These are phyloP conservation scores for Pogonophryne albipinna DNA, from an alignment of 2,797 vertebrate genomes.

Conservation along the genomic window DNA sequence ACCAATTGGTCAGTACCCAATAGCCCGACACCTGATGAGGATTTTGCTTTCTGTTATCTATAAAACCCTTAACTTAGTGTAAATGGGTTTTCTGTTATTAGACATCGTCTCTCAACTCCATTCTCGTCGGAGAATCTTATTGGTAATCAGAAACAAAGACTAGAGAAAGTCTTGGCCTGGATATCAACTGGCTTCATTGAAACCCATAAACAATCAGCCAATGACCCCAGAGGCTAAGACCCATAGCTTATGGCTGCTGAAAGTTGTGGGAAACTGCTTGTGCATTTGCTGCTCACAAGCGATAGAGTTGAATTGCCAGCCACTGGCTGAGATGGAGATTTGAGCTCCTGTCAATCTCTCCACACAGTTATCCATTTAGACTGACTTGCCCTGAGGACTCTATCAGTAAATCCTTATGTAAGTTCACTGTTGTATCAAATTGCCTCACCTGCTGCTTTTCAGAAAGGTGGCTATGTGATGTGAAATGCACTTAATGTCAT, in stretches of 20 bases:
- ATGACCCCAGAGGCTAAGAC: no score
- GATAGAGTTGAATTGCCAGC: conserved; percentile 21
- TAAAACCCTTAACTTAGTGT: no score
- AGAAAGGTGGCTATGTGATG: conserved; percentile 25
- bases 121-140: no score
- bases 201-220: no score
- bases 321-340: conserved; percentile 33
- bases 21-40: no score
- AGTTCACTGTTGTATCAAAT: neutral
- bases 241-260: neutral
- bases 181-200: no score
- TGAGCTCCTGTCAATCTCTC: conserved; percentile 35
- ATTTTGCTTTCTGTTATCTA: no score
- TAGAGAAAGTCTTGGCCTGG: no score
- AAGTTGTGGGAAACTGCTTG: conserved; percentile 18
- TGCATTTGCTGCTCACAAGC: conserved; percentile 22
- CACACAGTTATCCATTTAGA: conserved; percentile 21
- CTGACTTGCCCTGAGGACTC: conserved; percentile 27
- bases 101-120: no score
- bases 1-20: no score
- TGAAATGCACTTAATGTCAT: conserved; percentile 29
- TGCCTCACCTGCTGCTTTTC: conserved; percentile 39
- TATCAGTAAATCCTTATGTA: conserved; percentile 46
- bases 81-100: no score
- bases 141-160: no score